Conservation (phyloP, 2,113 vertebrate genomes). For the Haliaeetus leucogaster region DNA sequence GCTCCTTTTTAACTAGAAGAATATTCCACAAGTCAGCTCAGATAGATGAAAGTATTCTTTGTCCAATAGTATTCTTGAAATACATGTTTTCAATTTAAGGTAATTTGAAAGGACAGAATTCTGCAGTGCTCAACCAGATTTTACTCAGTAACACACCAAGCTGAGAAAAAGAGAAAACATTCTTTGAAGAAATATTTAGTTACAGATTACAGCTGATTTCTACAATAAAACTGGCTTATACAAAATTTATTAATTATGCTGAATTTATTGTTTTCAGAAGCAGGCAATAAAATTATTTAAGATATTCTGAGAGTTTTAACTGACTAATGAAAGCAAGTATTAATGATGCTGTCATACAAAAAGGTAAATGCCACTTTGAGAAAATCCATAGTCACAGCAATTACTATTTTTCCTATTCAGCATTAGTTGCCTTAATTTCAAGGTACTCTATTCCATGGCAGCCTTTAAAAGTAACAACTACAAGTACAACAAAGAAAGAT, state of each 20-base stretch:
- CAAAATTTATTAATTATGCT: neutral
- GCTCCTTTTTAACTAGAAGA: neutral
- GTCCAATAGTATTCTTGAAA: neutral
- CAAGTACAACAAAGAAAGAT: neutral
- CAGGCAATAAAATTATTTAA: neutral
- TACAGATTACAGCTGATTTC: neutral
- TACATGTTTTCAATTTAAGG: neutral
- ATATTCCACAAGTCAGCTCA: neutral
- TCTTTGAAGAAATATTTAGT: neutral
- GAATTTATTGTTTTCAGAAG: neutral
- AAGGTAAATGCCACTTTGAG: neutral
- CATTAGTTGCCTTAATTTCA: neutral
- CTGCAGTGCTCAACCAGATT: neutral
- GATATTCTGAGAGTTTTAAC: neutral
- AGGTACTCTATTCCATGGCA: neutral
- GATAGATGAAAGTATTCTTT: neutral
- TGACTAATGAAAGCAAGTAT: neutral
- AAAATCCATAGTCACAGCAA: neutral
- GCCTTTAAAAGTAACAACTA: neutral
- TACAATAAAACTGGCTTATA: neutral
- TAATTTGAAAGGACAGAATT: neutral
- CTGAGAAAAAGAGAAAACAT: neutral
- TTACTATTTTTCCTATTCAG: neutral
- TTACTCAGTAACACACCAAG: neutral
- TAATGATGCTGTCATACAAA: neutral